Evolutionary conservation across 2,888 invertebrate species (phyloP), one percentile per base, ranked within the genome.

Genomic region (Perithous albicinctus): DNA sequence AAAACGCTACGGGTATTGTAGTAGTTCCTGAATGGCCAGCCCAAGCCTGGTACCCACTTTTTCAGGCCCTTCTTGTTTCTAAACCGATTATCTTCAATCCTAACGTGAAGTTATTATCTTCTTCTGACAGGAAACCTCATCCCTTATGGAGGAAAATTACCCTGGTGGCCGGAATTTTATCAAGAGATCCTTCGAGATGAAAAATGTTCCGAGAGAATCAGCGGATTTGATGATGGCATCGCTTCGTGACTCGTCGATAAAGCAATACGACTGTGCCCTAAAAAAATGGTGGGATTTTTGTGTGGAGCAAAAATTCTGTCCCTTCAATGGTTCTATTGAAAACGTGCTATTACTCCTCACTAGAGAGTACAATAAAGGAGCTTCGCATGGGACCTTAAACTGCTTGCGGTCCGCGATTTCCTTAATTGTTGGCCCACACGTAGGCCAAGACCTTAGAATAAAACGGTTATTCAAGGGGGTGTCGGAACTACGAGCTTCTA

Each of bases 391-490:
- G 0, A 66, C 80, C 4, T 46, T 83, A n/a, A n/a, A n/a, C n/a
- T n/a, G n/a, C n/a, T n/a, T n/a, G n/a, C n/a, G n/a, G n/a, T n/a
- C n/a, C n/a, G 86, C 84, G 0, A 32, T 86, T 1, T 46, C 78
- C 7, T 41, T 87, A 54, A 12, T 87, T 35, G 54, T 59, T 23
- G 79, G 77, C 2, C 41, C 79, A 10, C 46, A 85, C 4, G 70
- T 87, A 5, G 78, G 79, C 6, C 72, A 83, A 10, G 73, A 86
- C 66, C 10, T 64, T 1, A 56, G 76, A 35, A 76, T 88, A 4
- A 84, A 84, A 70, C 51, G 86, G 29, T 87, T 88, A 61, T 56
- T 88, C 8, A 87, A 85, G 70, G 86, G 86, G 10, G 66, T 85
- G 12, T 81, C 69, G 12, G 88, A 87, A 48, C 15, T 84, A 0